Conservation (phyloP, 2,113 vertebrate genomes). For the Tenebrosternarchus preto region DNA sequence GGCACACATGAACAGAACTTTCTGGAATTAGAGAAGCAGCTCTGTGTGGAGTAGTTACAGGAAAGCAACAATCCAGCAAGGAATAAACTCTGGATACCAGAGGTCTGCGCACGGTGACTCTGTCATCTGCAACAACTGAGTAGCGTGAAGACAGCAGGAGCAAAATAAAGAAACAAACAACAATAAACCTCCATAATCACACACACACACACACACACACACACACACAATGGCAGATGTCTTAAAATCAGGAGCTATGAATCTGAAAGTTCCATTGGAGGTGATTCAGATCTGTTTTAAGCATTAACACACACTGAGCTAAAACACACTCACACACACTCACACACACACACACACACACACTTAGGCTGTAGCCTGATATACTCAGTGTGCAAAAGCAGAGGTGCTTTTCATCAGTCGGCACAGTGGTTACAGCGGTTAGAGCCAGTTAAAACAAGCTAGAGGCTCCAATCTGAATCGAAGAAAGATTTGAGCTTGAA, state of each 20-base stretch:
- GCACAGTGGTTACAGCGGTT: neutral
- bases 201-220: conserved; percentile 4
- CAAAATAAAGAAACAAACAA: neutral
- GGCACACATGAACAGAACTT: neutral
- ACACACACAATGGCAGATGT: neutral
- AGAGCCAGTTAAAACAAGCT: conserved; percentile 10
- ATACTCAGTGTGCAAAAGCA: neutral
- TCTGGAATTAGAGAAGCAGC: neutral
- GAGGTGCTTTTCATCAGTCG: neutral
- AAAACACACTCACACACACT: neutral
- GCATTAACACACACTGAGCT: conserved; percentile 1
- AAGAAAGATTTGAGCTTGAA: too few species aligned
- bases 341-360: neutral
- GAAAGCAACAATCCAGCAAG: neutral
- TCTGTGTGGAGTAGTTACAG: neutral
- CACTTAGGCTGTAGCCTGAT: neutral
- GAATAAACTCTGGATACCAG: neutral
- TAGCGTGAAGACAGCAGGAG: neutral
- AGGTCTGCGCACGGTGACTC: neutral
- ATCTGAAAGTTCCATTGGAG: neutral
- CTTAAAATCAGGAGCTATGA: conserved; percentile 15
- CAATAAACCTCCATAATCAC: neutral
- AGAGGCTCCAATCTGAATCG: too few species aligned
- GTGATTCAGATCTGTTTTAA: conserved; percentile 13
- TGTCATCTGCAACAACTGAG: neutral